Evolutionary conservation across 2,888 invertebrate species (phyloP).

Genomic region (Amblyteles armatorius): DNA sequence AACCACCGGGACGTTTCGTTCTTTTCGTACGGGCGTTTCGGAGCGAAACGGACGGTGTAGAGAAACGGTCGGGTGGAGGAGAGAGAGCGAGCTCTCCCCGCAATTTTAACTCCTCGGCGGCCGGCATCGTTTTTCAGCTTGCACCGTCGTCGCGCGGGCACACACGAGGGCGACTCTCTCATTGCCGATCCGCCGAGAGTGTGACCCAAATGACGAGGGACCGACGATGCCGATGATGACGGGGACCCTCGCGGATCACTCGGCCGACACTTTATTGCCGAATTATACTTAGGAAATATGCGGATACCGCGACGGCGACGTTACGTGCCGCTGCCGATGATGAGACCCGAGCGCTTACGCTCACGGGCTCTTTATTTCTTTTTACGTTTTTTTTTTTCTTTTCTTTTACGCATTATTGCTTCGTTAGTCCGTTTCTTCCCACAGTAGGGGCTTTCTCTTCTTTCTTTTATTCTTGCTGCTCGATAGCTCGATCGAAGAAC

Average conservation of each 20-base stretch:
- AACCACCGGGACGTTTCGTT: constrained; percentile 51
- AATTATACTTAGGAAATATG: constrained; percentile 65
- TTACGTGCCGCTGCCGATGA: constrained; percentile 43
- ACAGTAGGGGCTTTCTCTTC: constrained; percentile 48
- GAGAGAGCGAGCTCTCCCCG: constrained; percentile 46
- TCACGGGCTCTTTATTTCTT: constrained; percentile 9
- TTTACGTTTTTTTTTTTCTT: constrained; percentile 47
- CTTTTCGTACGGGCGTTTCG: constrained; percentile 41
- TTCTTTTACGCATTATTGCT: constrained; percentile 66
- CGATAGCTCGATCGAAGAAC: constrained; percentile 11
- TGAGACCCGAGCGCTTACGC: constrained; percentile 49
- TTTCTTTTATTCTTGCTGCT: background rate
- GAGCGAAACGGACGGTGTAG: constrained; percentile 31
- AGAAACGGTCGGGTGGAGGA: background rate
- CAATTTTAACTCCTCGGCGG: constrained; percentile 54
- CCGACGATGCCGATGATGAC: constrained; percentile 65
- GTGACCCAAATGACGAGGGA: constrained; percentile 61
- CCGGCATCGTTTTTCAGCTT: constrained; percentile 41
- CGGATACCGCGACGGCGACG: constrained; percentile 4
- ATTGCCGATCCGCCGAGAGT: constrained; percentile 39
- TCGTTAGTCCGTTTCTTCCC: constrained; percentile 66
- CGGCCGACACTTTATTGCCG: constrained; percentile 62
- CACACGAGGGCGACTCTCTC: constrained; percentile 32
- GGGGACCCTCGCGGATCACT: constrained; percentile 61
- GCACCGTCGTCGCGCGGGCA: constrained; percentile 39